phyloP scores from a whole-genome alignment of 2,797 vertebrate species.

The Onychomys arenicola region DNA sequence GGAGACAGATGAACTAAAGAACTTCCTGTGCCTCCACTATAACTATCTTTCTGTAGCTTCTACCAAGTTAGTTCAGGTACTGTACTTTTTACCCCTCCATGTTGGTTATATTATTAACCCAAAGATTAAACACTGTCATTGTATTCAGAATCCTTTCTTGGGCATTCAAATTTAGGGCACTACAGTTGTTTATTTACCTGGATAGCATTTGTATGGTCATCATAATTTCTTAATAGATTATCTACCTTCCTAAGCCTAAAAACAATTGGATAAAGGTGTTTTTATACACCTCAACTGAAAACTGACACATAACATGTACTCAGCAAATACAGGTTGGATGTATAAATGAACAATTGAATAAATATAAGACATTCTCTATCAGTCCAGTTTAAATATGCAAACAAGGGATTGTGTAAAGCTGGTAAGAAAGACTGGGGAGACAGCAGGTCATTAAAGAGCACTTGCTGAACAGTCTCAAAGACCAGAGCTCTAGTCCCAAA shows the following conservation, averaged over 20 bases:
- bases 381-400: background rate
- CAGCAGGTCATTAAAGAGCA: too few species aligned
- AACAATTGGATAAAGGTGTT: background rate
- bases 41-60: background rate
- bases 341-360: background rate
- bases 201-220: background rate
- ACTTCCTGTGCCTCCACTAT: accelerated
- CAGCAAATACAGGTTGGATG: background rate
- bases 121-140: background rate
- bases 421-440: background rate
- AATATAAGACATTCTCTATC: background rate
- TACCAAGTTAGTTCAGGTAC: background rate
- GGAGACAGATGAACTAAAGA: background rate
- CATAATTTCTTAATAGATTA: background rate
- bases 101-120: background rate
- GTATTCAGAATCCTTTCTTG: background rate
- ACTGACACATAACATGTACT: background rate
- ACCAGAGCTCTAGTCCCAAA: background rate
- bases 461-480: background rate
- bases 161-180: background rate
- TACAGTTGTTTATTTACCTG: background rate
- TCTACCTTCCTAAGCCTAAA: background rate
- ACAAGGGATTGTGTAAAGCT: background rate
- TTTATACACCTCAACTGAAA: background rate
- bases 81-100: background rate